phyloP scores from a whole-genome alignment of 2,888 invertebrate genomes.

The Trissolcus brochymenae region DNA sequence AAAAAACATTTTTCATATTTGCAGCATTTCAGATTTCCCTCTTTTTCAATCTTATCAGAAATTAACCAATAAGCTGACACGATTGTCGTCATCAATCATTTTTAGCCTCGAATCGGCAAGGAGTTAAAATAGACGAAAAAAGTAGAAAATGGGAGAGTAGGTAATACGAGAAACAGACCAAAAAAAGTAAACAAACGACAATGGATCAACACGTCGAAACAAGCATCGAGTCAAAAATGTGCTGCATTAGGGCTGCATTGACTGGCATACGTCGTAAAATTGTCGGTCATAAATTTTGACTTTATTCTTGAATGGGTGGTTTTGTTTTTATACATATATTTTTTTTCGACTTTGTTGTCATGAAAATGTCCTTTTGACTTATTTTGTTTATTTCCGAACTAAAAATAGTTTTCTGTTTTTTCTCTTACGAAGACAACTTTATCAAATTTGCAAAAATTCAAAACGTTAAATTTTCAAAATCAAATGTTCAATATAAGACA shows the following conservation, averaged over 20 bases:
- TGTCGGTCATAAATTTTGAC: constrained; percentile 51
- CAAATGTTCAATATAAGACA: too few species aligned
- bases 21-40: neutral
- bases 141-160: constrained; percentile 16
- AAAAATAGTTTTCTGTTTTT: too few species aligned
- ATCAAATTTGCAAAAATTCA: too few species aligned
- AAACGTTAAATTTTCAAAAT: too few species aligned
- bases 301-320: constrained; percentile 29
- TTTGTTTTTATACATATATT: neutral
- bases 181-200: constrained; percentile 15
- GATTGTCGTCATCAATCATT: constrained; percentile 32
- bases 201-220: constrained; percentile 17
- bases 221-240: constrained; percentile 32
- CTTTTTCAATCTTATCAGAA: neutral
- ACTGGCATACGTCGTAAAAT: constrained; percentile 54
- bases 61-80: too few species aligned
- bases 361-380: too few species aligned
- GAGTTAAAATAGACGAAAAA: constrained; percentile 2
- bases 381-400: too few species aligned
- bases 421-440: too few species aligned
- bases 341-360: too few species aligned
- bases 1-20: too few species aligned
- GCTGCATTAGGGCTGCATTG: constrained; percentile 52
- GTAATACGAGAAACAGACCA: constrained; percentile 5
- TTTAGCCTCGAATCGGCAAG: constrained; percentile 25